Evolutionary conservation across 2,113 vertebrate species (phyloP).

Genomic region (Verasper variegatus): DNA sequence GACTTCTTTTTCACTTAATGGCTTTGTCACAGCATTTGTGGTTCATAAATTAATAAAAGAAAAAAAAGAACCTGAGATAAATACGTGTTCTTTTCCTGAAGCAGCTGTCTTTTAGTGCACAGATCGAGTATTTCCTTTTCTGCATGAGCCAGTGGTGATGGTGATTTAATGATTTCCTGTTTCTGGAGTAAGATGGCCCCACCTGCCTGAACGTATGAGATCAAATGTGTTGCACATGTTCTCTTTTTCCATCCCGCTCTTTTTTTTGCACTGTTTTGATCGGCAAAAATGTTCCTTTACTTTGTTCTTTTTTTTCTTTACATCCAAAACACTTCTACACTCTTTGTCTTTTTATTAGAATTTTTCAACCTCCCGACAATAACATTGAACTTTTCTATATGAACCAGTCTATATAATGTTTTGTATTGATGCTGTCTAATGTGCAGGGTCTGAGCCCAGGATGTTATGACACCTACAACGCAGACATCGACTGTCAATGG

Average conservation of each 20-base stretch:
- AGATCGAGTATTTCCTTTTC: constrained; percentile 37
- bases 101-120: background rate
- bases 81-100: background rate
- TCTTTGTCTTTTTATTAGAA: no score
- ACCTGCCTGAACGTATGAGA: constrained; percentile 27
- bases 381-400: no score
- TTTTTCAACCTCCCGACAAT: no score
- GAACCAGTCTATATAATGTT: no score
- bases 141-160: constrained; percentile 29
- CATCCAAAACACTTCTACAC: no score
- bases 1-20: background rate
- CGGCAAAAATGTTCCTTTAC: background rate
- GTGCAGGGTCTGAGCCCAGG: constrained; percentile 94
- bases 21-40: background rate
- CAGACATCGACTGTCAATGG: constrained; percentile 99
- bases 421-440: constrained; percentile 11
- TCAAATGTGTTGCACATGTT: constrained; percentile 3
- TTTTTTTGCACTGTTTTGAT: background rate
- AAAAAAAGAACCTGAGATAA: constrained; percentile 14
- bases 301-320: background rate
- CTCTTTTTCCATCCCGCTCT: constrained; percentile 5
- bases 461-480: constrained; percentile 97
- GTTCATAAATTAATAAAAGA: background rate
- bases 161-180: constrained; percentile 46
- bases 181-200: constrained; percentile 10